Base-by-base conservation (phyloP, 1,140 invertebrate species). In the Drosophila carrolli region DNA sequence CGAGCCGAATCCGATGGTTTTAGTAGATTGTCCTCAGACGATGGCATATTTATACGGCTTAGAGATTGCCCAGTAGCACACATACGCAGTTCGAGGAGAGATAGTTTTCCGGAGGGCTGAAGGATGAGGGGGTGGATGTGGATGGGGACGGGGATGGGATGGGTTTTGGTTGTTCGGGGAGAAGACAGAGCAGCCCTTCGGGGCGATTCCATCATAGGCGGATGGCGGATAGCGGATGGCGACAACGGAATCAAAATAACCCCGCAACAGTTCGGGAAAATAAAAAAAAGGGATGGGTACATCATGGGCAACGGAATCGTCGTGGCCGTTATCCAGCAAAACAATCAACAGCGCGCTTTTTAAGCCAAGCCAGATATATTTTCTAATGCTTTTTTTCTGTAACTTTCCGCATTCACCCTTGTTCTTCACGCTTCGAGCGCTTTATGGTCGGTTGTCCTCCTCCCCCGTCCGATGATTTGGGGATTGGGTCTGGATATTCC, bases 371-470 rank as follows among this genome's bases (percentile, higher is more conserved):
- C 79, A 88, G 83, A 88, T 88, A 88, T 88, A 88, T 89, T 88
- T 88, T 89, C 76, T 88, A 88, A 88, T 88, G 83, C 80, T 89
- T 88, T 88, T 88, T 88, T 83, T 88, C 79, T 88, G 83, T 89
- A 88, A 88, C 83, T 88, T 88, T 88, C 84, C 79, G 76, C 80
- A 73, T 88, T 88, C 83, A 89, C 83, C 83, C 83, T 88, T 89
- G 84, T 88, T 88, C 86, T 88, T 88, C 84, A 88, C 83, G 83
- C 84, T 88, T 83, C 84, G 83, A 88, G 83, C 83, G 80, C 46
- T 89, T 88, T 88, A 88, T 88, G 84, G 79, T 65, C 54, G 50
- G 37, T 70, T 41, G 59, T 75, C 54, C 55, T 32, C 32, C 11
- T 37, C 19, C 27, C 16, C 35, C 47, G 10, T 9, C 35, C 54